Percentiles rank a stretch among this genome's conserved stretches.
Evolutionary conservation across 2,797 vertebrate species (phyloP).

Genomic region (Vultur gryphus): DNA sequence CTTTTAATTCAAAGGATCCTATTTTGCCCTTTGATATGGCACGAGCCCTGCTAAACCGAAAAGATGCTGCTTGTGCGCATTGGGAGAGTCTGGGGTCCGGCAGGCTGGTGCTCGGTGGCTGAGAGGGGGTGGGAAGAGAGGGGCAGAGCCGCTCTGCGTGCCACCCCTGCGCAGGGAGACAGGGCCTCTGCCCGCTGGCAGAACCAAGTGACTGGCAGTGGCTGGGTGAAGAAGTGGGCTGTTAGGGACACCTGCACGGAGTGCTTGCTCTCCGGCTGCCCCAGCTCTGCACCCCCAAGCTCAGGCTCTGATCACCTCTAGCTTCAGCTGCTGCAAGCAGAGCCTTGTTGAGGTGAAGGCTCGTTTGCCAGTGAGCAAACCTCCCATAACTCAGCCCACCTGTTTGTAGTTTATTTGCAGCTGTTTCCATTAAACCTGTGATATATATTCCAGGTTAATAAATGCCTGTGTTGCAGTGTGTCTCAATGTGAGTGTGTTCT

Average conservation of each 20-base stretch:
- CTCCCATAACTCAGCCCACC: neutral
- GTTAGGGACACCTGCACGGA: neutral
- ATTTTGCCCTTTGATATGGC: neutral
- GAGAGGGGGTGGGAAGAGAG: neutral
- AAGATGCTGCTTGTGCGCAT: accelerated
- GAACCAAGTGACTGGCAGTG: neutral
- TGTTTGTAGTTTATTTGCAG: neutral
- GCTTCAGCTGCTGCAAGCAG: neutral
- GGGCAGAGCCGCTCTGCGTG: neutral
- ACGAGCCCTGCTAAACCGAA: neutral
- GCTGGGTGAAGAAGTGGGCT: neutral
- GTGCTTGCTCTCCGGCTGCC: neutral
- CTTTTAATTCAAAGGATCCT: neutral
- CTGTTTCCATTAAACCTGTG: neutral
- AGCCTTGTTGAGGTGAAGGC: neutral
- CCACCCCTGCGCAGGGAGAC: neutral
- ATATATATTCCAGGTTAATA: neutral
- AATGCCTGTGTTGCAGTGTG: accelerated
- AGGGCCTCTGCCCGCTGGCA: neutral
- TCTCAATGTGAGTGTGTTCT: accelerated
- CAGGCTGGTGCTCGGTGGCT: neutral
- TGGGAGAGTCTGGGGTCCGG: accelerated
- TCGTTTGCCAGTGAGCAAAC: neutral
- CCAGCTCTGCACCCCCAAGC: too few relatives aligned
- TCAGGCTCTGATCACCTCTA: neutral